Base-by-base conservation (phyloP, 2,113 vertebrate genomes). In the Lutjanus erythropterus region DNA sequence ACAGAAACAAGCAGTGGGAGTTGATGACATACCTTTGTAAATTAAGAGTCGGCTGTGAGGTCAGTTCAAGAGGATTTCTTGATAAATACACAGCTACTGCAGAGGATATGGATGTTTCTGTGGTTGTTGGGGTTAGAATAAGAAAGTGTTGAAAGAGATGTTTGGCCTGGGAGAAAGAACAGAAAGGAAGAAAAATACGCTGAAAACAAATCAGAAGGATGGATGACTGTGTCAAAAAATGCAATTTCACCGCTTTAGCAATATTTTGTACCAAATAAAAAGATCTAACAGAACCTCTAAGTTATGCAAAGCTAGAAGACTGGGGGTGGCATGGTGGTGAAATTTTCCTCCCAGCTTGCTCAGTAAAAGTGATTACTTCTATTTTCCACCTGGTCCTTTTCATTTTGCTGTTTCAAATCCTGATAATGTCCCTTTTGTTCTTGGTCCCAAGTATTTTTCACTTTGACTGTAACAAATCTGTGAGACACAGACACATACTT, bases 181-280 rank as follows among this genome's bases (percentile, higher is more conserved):
- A 39, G 8, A 39, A 31, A 4, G 14, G 9, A 23, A 12, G 23
- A 41, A 21, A 27, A 53, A 69, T 25, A 23, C 39, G 41, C 19
- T 5, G 9, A 35, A 61, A 62, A 55, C 16, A 6, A 31, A 39
- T 66, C 8, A 56, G 12, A 58, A 9, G 9, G 31, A 49, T 71
- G 49, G 31, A 39, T 74, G 11, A 23, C 59, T 41, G 65, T 31
- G 44, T 52, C n/a, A 11, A 25, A 18, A 50, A 37, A 37, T 39
- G 21, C 35, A 41, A 25, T 25, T 42, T 39, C 37, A 33, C 18
- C 14, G n/a, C 21, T 53, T 39, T 23, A 62, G 31, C 9, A 70
- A 29, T 55, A 31, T 64, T 46, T 70, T 29, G 49, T 27, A 37
- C n/a, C 21, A 64, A 53, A 62, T 61, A n/a, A 39, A 65, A 60